These are phyloP conservation scores for Botrylloides violaceus DNA, from an alignment of 23 tunicate species.

Conservation along the genomic window DNA sequence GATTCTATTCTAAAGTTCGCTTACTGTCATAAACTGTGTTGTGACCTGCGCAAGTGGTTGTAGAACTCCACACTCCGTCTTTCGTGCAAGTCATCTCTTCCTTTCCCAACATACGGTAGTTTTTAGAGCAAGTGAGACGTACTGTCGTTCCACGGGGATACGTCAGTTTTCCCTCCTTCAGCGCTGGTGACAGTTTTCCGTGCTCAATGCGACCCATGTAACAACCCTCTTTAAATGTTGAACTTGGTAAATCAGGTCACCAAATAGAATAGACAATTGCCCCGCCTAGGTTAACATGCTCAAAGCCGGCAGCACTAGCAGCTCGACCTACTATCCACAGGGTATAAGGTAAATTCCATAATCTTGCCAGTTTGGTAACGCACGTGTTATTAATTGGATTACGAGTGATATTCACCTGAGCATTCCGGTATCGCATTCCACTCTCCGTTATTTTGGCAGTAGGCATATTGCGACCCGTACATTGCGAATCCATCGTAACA, in stretches of 20 bases:
- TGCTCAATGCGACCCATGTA: not conserved
- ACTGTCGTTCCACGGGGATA: not conserved
- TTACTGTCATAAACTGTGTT: not conserved
- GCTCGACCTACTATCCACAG: no score
- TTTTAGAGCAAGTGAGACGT: not conserved
- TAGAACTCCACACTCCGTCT: not conserved
- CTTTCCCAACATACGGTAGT: not conserved
- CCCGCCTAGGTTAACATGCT: no score
- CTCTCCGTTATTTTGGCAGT: conserved; percentile 10
- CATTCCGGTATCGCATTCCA: conserved; percentile 24
- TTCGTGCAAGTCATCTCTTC: not conserved
- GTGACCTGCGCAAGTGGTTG: conserved; percentile 9
- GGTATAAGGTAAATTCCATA: no score
- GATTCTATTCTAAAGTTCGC: not conserved
- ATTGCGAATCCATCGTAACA: not conserved
- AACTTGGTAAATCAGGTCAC: no score
- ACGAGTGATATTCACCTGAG: no score
- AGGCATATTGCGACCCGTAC: conserved; percentile 16
- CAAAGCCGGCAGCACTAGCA: no score
- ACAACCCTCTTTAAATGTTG: conserved; percentile 2
- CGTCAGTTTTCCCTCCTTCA: not conserved
- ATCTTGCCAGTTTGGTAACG: no score
- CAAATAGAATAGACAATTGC: no score
- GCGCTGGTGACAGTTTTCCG: not conserved
- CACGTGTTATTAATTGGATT: no score